Evolutionary conservation across 2,888 invertebrate genomes (phyloP), one percentile per base, ranked within the genome.

Genomic region (Athalia cordata): DNA sequence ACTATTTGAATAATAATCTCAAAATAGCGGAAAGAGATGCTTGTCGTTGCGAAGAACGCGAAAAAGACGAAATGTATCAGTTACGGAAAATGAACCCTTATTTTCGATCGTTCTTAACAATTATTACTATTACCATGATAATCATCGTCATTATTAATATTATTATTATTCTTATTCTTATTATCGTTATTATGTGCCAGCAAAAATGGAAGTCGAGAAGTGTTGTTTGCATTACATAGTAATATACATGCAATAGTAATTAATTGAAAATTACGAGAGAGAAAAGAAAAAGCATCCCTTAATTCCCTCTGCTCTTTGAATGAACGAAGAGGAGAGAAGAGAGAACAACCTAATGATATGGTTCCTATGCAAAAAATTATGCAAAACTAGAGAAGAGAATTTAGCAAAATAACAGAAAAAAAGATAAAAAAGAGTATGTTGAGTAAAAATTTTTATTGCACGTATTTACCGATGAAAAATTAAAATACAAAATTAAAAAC

Each of bases 331-430:
- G 52, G 49, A 9, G 55, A 70, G 52, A 67, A 67, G 72, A 79
- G 83, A 81, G 83, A 82, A 85, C 86, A 86, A 88, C 88, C 88
- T 88, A 89, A 85, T 85, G 87, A 88, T 88, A 89, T 89, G 88
- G 89, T 89, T 89, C 88, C 88, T 89, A 89, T 89, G 29, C 29
- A 29, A 29, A 1, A 29, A 29, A 88, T 87, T 88, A 86, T 88
- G 88, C 87, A 87, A 87, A 83, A 87, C 4, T 88, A 88, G 85
- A 87, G 88, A 85, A 87, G 7, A 88, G 88, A 85, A 87, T 87
- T 87, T 88, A 87, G 85, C 84, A 85, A 87, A 81, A 82, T 82
- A 84, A 84, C 68, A 61, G 13, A 13, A 78, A n/a, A 78, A 78
- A 77, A 83, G 29, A 29, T 29, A 2, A 29, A 2, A 29, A 29